Evolutionary conservation across 2,888 invertebrate species (phyloP).

Genomic region (Apeira syringaria): DNA sequence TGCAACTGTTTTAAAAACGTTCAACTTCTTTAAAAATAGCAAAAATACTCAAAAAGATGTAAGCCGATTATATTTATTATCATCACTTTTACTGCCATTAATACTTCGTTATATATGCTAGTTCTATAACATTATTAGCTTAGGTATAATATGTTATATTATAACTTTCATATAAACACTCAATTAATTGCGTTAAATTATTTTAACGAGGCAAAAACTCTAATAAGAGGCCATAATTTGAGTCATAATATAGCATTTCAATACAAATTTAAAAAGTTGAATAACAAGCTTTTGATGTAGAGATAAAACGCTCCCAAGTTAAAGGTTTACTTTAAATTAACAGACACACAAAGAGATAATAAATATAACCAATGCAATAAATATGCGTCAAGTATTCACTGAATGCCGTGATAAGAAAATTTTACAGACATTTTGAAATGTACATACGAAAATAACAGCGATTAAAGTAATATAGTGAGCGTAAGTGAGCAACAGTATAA

Average conservation of each 20-base stretch:
- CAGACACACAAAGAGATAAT: constrained; percentile 10
- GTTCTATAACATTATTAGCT: no score
- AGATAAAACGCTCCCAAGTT: not conserved
- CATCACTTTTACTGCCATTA: no score
- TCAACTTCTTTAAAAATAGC: no score
- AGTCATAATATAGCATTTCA: not conserved
- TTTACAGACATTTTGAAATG: no score
- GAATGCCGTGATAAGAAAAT: not conserved
- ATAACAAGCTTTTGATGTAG: constrained; percentile 6
- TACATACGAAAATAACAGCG: constrained; percentile 2
- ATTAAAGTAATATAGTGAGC: constrained; percentile 6
- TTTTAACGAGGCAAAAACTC: constrained; percentile 3
- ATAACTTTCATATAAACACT: no score
- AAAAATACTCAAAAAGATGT: no score
- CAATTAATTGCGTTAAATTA: no score
- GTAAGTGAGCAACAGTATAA: constrained; percentile 2
- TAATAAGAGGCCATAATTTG: constrained; percentile 2
- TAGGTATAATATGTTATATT: no score
- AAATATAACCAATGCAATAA: constrained; percentile 12
- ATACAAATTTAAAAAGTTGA: constrained; percentile 6
- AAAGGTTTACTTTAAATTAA: constrained; percentile 12
- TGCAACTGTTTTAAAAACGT: no score
- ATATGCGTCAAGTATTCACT: not conserved
- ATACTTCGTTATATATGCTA: no score
- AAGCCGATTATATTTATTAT: no score